phyloP scores from a whole-genome alignment of 2,797 vertebrate genomes.

The Rhincodon typus region DNA sequence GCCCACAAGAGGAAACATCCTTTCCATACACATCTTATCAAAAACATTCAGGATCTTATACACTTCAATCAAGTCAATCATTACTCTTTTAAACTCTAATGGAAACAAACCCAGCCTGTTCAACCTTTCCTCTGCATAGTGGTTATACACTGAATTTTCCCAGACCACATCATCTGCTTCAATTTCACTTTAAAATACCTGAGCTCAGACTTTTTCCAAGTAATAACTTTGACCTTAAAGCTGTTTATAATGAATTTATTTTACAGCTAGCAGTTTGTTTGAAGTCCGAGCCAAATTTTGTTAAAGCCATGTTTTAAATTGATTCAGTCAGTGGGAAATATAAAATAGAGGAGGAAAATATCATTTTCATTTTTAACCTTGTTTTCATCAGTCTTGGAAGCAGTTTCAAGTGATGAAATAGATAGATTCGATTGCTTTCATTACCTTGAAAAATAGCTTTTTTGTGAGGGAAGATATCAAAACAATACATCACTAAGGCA shows the following conservation, averaged over 20 bases:
- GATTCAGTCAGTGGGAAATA: background rate
- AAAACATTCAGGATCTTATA: too few species aligned
- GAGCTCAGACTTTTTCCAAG: background rate
- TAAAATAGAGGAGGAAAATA: background rate
- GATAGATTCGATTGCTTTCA: background rate
- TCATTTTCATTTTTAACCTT: background rate
- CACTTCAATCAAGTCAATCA: too few species aligned
- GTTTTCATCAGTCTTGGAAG: background rate
- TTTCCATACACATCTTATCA: too few species aligned
- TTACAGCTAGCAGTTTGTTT: too few species aligned
- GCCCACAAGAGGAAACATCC: too few species aligned
- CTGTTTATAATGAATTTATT: background rate
- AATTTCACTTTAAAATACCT: background rate
- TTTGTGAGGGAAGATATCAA: background rate
- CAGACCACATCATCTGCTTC: background rate
- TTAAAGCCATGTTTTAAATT: background rate
- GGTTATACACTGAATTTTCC: background rate
- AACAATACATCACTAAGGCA: background rate
- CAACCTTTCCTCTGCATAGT: background rate
- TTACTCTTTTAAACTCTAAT: too few species aligned
- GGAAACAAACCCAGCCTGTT: too few species aligned
- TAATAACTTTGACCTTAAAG: background rate
- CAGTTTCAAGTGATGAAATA: background rate
- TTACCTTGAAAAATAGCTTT: background rate
- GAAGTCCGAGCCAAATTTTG: background rate